Evolutionary conservation across 2,888 invertebrate genomes (phyloP).

Genomic region (Cantharis rufa): DNA sequence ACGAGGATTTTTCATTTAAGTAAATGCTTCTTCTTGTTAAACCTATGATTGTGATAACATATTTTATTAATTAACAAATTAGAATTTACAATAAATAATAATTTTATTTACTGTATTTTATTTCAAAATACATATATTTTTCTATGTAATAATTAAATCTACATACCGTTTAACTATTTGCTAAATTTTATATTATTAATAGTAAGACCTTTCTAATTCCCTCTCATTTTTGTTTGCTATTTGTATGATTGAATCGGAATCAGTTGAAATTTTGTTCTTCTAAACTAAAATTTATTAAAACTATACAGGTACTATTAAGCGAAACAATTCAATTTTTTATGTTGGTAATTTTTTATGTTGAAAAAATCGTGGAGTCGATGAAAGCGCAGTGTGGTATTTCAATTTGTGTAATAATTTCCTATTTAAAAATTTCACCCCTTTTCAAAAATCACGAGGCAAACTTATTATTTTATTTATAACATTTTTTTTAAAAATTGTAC

Average conservation of each 20-base stretch:
- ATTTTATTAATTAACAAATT: conserved; percentile 43
- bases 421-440: not conserved
- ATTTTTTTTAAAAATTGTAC: not conserved
- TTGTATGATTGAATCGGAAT: conserved; percentile 52
- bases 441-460: not conserved
- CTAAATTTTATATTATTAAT: conserved; percentile 55
- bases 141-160: conserved; percentile 51
- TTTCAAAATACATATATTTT: conserved; percentile 51
- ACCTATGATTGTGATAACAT: conserved; percentile 33
- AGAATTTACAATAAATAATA: conserved; percentile 48
- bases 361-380: not conserved
- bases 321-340: not conserved
- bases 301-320: not conserved
- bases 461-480: not conserved
- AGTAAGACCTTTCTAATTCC: conserved; percentile 49
- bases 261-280: conserved; percentile 45
- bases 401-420: not conserved
- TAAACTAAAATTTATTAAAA: not conserved
- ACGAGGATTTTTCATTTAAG: not conserved
- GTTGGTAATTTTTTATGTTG: not conserved
- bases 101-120: conserved; percentile 50
- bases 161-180: conserved; percentile 55
- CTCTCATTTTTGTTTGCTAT: conserved; percentile 9
- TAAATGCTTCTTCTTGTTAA: not conserved
- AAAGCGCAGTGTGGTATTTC: not conserved